Percentiles rank a stretch among this genome's conserved stretches.
Conservation (phyloP, 2,113 vertebrate species). For the Piaya cayana region DNA sequence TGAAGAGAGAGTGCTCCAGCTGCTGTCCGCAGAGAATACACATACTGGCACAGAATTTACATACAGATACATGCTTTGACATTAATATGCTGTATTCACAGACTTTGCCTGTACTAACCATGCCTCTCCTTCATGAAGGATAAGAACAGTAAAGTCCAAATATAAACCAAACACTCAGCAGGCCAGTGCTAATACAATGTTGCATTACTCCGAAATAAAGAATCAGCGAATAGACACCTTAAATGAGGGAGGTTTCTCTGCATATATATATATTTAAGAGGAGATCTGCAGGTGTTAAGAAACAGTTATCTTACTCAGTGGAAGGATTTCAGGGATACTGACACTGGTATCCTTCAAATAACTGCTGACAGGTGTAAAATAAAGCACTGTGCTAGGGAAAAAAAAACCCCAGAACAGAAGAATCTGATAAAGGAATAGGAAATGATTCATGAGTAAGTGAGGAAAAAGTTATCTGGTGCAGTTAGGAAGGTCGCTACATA, state of each 20-base stretch:
- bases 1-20: not conserved
- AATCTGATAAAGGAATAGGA: not conserved
- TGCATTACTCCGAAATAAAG: not conserved
- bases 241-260: not conserved
- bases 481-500: not conserved
- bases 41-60: not conserved
- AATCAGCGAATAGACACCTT: not conserved
- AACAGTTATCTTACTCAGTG: not conserved
- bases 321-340: not conserved
- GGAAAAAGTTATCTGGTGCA: not conserved
- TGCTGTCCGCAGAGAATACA: not conserved
- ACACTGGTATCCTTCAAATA: not conserved
- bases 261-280: rapidly evolving
- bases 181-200: not conserved
- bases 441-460: not conserved
- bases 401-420: not conserved
- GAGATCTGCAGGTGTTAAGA: not conserved
- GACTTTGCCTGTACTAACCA: not conserved
- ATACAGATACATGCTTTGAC: not conserved
- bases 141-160: not conserved
- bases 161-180: rapidly evolving
- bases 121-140: not conserved
- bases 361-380: slow-evolving; percentile 18
- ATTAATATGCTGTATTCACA: not conserved
- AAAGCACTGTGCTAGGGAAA: not conserved